phyloP scores from a whole-genome alignment of 1,140 invertebrate species.

The Pristionchus pacificus region DNA sequence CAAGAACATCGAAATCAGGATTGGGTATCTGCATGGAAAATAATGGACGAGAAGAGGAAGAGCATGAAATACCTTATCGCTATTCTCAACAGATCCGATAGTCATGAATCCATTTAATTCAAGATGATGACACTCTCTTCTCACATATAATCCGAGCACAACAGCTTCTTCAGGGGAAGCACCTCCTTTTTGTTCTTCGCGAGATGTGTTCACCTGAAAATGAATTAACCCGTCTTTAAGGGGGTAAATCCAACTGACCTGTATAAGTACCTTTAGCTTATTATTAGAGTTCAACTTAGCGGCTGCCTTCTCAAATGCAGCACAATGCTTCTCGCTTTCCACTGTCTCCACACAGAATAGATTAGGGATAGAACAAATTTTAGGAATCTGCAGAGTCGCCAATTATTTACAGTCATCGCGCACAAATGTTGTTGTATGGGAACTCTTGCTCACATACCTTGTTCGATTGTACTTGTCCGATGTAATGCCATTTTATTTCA shows the following conservation, averaged over 20 bases:
- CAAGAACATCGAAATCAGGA: neutral
- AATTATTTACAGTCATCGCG: too few species aligned
- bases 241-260: too few species aligned
- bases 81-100: neutral
- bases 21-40: neutral
- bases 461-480: neutral
- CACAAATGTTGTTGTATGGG: neutral
- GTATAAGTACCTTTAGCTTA: too few species aligned
- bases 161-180: neutral
- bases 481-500: neutral
- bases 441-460: neutral
- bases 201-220: neutral
- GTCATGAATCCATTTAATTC: neutral
- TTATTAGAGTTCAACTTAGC: too few species aligned
- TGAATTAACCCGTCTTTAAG: too few species aligned
- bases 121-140: neutral
- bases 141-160: neutral
- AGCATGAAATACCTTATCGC: neutral
- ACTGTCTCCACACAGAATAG: neutral
- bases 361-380: neutral
- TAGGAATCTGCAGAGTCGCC: neutral
- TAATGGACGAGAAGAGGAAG: neutral
- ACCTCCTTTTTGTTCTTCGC: neutral
- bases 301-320: neutral
- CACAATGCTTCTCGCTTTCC: neutral